Evolutionary conservation across 2,888 invertebrate species (phyloP).

Genomic region (Apodemia zela): DNA sequence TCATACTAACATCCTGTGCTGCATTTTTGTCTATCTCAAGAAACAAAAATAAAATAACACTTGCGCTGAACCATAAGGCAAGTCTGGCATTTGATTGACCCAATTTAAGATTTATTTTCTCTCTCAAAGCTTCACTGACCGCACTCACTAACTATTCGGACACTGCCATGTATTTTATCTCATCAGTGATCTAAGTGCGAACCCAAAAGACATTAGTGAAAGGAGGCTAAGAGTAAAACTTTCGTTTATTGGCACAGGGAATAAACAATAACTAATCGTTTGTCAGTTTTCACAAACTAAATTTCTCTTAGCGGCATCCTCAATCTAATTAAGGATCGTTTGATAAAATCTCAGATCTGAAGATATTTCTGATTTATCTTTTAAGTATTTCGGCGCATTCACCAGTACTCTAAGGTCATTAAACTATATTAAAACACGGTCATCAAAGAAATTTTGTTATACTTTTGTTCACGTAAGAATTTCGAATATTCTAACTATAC

Average conservation of each 20-base stretch:
- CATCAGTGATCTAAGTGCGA: slow-evolving; percentile 65
- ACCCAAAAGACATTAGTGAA: slow-evolving; percentile 73
- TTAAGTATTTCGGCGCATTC: slow-evolving; percentile 4
- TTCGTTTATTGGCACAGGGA: slow-evolving; percentile 68
- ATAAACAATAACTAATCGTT: slow-evolving; percentile 73
- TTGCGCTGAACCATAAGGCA: slow-evolving; percentile 47
- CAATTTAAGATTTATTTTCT: slow-evolving; percentile 77
- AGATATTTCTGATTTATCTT: slow-evolving; percentile 18
- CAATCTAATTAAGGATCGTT: slow-evolving; percentile 26
- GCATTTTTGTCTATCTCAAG: slow-evolving; percentile 22
- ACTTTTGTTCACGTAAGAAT: neutral
- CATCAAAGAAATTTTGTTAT: neutral
- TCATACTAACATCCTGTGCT: slow-evolving; percentile 16
- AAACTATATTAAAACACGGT: neutral
- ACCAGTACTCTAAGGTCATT: neutral
- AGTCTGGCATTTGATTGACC: slow-evolving; percentile 75
- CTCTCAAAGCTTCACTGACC: slow-evolving; percentile 60
- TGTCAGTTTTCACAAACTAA: slow-evolving; percentile 55
- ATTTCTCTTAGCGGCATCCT: slow-evolving; percentile 39
- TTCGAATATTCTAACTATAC: neutral
- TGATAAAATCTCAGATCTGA: slow-evolving; percentile 25
- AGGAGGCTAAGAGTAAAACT: slow-evolving; percentile 67
- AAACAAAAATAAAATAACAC: slow-evolving; percentile 26
- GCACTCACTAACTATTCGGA: slow-evolving; percentile 58
- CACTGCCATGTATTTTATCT: slow-evolving; percentile 75